Evolutionary conservation across 2,797 vertebrate species (phyloP).

Genomic region (Pseudotriccus pelzelni): DNA sequence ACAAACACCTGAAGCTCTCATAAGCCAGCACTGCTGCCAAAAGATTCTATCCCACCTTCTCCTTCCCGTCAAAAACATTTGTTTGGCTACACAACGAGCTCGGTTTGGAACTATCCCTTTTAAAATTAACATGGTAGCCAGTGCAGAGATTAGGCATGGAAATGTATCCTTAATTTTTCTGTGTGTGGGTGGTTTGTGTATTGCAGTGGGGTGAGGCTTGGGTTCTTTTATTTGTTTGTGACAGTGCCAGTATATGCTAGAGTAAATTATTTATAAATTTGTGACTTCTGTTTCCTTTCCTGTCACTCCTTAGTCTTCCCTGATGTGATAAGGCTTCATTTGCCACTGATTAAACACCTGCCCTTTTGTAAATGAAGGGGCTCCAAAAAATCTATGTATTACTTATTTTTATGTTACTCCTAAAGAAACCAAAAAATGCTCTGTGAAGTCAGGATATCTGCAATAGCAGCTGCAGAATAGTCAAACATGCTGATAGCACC

Average conservation of each 20-base stretch:
- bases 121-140: background rate
- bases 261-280: background rate
- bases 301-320: background rate
- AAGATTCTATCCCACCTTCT: background rate
- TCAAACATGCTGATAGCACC: conserved; percentile 30
- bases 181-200: background rate
- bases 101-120: background rate
- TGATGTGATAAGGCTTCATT: background rate
- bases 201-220: background rate
- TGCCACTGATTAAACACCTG: background rate
- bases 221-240: background rate
- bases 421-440: background rate
- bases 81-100: background rate
- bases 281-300: background rate
- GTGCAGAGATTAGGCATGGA: background rate
- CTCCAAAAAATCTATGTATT: background rate
- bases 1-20: background rate
- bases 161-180: background rate
- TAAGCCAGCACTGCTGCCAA: background rate
- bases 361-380: background rate
- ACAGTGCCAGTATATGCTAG: background rate
- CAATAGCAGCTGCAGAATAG: background rate
- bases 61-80: background rate
- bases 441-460: background rate
- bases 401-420: background rate